Evolutionary conservation across 2,888 invertebrate species (phyloP), one percentile per base, ranked within the genome.

Genomic region (Athalia rosae): DNA sequence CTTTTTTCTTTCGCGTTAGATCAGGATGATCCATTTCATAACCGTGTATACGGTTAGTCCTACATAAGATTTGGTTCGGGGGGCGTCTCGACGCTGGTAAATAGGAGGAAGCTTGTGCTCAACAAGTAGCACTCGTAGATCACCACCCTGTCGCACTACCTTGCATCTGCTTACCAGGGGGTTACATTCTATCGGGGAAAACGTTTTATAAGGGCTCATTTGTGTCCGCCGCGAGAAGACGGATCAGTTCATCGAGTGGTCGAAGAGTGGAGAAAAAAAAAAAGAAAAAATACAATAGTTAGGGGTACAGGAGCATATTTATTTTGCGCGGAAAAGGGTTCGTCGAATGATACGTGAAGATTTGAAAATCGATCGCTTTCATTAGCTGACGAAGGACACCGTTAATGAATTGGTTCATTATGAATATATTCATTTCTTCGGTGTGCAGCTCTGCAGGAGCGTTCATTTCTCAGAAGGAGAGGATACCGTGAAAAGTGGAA

Each of bases 351-450:
- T 28, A 28, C 2, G 28, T 28, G 2, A 28, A 28, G 28, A 28
- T 28, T 28, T 28, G 28, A 28, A 28, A 28, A 28, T 28, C 28
- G 28, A 28, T 28, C 28, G 28, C 28, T 28, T 28, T 28, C 28
- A 28, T 28, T 71, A 62, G 63, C 45, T 53, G 59, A 43, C 9
- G 15, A 47, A 9, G 41, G 62, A 58, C 47, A 61, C 74, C 47
- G 13, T 61, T 74, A 74, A 74, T 62, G 74, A 62, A 74, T 74
- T 43, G 74, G 48, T 43, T 50, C 74, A 73, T 77, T 71, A 64
- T 63, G 62, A 76, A 79, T 50, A 58, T 73, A 66, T 73, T 62
- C 74, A 62, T 74, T 74, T 61, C 28, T 28, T 28, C 28, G 28
- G 28, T 28, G 74, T 62, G 74, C 62, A 62, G 74, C 74, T 74